Evolutionary conservation across 2,113 vertebrate genomes (phyloP).

Genomic region (Catharus bicknelli): DNA sequence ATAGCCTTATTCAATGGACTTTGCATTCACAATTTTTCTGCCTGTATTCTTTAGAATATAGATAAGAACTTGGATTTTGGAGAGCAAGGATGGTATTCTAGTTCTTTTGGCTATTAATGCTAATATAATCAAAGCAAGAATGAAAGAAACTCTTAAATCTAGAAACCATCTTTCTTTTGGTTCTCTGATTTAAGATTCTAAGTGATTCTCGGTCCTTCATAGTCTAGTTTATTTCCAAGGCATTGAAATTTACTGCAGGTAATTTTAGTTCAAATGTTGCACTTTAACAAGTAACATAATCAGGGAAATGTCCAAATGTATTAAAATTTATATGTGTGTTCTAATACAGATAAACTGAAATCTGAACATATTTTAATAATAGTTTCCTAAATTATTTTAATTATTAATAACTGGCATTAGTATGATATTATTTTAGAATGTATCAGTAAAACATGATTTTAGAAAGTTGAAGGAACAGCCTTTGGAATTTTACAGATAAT

Average conservation of each 20-base stretch:
- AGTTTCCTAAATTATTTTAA: too few relatives aligned
- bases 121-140: background rate
- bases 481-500: background rate
- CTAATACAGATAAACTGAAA: background rate
- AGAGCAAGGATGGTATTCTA: background rate
- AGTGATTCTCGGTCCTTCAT: background rate
- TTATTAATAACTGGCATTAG: background rate
- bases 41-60: background rate
- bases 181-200: background rate
- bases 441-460: background rate
- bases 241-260: background rate
- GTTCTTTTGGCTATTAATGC: background rate
- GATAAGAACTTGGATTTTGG: background rate
- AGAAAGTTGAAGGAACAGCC: background rate
- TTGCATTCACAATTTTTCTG: background rate
- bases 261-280: background rate
- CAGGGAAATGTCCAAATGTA: background rate
- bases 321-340: background rate
- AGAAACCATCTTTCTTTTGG: background rate
- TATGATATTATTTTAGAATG: background rate
- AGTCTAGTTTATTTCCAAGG: background rate
- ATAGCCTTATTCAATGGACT: background rate
- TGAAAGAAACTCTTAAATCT: background rate
- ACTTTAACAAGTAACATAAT: background rate
- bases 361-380: accelerated